Evolutionary conservation across 2,113 vertebrate species (phyloP).

Genomic region (Stomatorhinus ivindoensis): DNA sequence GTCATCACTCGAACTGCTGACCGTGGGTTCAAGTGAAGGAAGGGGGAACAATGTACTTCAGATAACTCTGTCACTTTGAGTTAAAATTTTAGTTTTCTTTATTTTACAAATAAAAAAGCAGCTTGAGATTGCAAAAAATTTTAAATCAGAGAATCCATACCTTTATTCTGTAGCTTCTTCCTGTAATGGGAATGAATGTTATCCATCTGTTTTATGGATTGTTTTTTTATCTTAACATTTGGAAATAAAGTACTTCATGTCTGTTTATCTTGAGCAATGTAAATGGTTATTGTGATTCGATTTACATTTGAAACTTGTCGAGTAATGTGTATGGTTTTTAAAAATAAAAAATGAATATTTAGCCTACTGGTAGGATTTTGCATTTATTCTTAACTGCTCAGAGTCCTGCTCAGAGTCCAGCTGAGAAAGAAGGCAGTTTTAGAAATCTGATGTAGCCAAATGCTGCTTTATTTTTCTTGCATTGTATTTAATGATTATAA

Average conservation of each 20-base stretch:
- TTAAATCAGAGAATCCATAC: constrained; percentile 42
- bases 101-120: constrained; percentile 56
- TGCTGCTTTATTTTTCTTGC: neutral
- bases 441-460: neutral
- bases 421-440: neutral
- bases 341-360: constrained; percentile 75
- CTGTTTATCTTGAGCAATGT: constrained; percentile 76
- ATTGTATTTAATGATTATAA: neutral
- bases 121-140: constrained; percentile 48
- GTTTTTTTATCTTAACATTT: constrained; percentile 69
- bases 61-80: constrained; percentile 33
- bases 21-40: neutral
- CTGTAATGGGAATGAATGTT: constrained; percentile 70
- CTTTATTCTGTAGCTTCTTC: constrained; percentile 69
- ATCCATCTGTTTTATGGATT: constrained; percentile 73
- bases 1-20: constrained; percentile 23
- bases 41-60: constrained; percentile 10
- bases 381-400: constrained; percentile 27
- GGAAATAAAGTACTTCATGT: constrained; percentile 70
- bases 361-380: constrained; percentile 58
- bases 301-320: constrained; percentile 76
- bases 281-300: constrained; percentile 74
- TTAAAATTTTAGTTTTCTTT: constrained; percentile 42
- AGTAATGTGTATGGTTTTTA: constrained; percentile 79
- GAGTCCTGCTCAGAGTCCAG: neutral